Conservation (phyloP, 2,888 invertebrate species). For the Habroteleia sp. region DNA sequence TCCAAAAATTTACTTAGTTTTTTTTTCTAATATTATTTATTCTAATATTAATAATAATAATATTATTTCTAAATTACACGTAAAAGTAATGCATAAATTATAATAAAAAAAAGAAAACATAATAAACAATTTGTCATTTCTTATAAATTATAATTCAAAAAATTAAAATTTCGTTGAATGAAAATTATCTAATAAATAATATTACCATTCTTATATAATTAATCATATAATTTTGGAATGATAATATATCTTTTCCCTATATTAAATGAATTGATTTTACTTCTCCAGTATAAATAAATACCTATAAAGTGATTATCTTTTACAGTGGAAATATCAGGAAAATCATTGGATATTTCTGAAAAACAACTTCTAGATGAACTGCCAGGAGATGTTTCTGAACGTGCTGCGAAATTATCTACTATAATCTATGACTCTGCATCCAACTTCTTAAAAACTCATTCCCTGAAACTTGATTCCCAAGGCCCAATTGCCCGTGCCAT, state of each 20-base stretch:
- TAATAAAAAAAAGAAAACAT: no score
- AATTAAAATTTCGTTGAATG: no score
- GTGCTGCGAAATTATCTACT: slow-evolving; percentile 82
- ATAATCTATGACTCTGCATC: slow-evolving; percentile 83
- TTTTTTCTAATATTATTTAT: neutral
- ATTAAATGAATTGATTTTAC: no score
- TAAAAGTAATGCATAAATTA: no score
- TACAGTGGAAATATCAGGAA: slow-evolving; percentile 76
- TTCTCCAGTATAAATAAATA: neutral
- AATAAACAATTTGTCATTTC: no score
- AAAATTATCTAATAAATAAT: no score
- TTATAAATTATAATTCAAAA: no score
- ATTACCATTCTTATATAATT: no score
- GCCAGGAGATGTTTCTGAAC: slow-evolving; percentile 82
- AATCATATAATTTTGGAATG: no score
- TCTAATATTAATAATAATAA: neutral
- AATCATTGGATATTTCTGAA: slow-evolving; percentile 76
- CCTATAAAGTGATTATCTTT: slow-evolving; percentile 12
- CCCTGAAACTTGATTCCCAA: slow-evolving; percentile 87
- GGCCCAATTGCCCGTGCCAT: slow-evolving; percentile 82
- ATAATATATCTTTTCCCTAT: neutral
- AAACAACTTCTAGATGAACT: slow-evolving; percentile 82
- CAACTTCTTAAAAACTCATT: slow-evolving; percentile 84
- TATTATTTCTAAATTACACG: no score
- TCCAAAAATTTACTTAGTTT: neutral